A percentile compares a stretch with the other conserved stretches of the same genome.
phyloP scores from a whole-genome alignment of 2,888 invertebrate genomes.

The Nesidiocoris tenuis region DNA sequence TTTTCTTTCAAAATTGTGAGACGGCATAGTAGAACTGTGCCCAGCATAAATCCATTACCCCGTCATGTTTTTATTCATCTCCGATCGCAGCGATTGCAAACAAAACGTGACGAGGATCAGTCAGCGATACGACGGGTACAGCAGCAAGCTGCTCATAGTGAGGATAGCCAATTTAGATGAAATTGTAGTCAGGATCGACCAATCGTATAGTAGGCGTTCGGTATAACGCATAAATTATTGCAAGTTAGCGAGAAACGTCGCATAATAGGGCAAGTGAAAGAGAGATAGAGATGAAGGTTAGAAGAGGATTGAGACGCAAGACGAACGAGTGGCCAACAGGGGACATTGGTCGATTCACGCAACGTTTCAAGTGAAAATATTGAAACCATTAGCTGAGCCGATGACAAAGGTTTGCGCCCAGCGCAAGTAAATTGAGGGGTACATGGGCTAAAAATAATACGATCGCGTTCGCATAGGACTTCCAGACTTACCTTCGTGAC shows the following conservation, averaged over 20 bases:
- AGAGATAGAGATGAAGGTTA: background rate
- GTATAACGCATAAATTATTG: background rate
- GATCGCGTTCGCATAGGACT: slow-evolving; percentile 15
- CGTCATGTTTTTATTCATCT: no score
- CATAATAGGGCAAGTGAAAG: background rate
- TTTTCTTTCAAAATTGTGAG: no score
- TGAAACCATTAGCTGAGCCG: background rate
- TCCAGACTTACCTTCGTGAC: slow-evolving; percentile 82
- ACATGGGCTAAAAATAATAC: slow-evolving; percentile 30
- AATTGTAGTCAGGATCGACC: no score
- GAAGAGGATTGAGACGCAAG: background rate
- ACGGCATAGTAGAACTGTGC: no score
- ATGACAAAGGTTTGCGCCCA: slow-evolving; percentile 2
- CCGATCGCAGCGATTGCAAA: no score
- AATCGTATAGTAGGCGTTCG: no score
- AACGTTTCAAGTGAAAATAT: background rate
- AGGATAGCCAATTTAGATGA: no score
- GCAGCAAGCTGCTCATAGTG: no score
- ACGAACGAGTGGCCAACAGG: background rate
- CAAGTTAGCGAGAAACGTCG: background rate
- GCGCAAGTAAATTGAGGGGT: background rate
- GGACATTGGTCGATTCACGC: background rate
- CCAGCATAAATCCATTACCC: no score
- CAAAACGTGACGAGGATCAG: background rate
- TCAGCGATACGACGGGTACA: background rate